A percentile compares a stretch with the other conserved stretches of the same genome.
Conservation (phyloP, 2,113 vertebrate genomes). For the Puffinus mauretanicus region DNA sequence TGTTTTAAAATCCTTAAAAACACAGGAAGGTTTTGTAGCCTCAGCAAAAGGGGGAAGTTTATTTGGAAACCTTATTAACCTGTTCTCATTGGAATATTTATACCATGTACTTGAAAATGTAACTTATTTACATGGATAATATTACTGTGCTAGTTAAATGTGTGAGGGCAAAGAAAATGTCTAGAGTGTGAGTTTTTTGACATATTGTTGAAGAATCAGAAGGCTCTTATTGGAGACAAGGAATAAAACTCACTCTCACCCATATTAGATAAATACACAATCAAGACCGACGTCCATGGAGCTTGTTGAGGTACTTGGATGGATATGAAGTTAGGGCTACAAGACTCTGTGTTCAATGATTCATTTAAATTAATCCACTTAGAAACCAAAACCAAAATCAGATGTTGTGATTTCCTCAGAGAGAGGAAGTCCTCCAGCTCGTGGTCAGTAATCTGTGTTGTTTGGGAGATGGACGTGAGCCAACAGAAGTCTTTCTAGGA, state of each 20-base stretch:
- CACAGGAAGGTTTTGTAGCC: not conserved
- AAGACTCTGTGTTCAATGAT: constrained; percentile 19
- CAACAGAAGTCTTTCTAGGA: not conserved
- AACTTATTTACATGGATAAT: not conserved
- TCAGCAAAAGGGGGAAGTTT: not conserved
- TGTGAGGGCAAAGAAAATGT: not conserved
- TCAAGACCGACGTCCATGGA: not conserved
- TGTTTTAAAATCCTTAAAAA: not conserved
- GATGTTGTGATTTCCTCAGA: constrained; percentile 27
- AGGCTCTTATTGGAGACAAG: not conserved
- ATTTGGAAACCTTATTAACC: not conserved
- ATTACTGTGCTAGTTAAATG: not conserved
- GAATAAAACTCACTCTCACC: not conserved
- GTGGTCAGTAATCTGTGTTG: not conserved
- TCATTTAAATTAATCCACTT: constrained; percentile 17
- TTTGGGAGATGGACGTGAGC: not conserved
- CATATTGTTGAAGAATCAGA: not conserved
- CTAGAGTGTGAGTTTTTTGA: not conserved
- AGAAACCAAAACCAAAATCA: constrained; percentile 15
- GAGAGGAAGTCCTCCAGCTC: not conserved
- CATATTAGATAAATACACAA: not conserved
- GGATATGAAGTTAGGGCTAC: not conserved
- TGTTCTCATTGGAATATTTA: not conserved
- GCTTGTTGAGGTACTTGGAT: not conserved
- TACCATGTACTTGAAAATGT: not conserved